Percentiles rank a stretch among this genome's conserved stretches.
Evolutionary conservation across 2,113 vertebrate genomes (phyloP).

Genomic region (Grus americana): DNA sequence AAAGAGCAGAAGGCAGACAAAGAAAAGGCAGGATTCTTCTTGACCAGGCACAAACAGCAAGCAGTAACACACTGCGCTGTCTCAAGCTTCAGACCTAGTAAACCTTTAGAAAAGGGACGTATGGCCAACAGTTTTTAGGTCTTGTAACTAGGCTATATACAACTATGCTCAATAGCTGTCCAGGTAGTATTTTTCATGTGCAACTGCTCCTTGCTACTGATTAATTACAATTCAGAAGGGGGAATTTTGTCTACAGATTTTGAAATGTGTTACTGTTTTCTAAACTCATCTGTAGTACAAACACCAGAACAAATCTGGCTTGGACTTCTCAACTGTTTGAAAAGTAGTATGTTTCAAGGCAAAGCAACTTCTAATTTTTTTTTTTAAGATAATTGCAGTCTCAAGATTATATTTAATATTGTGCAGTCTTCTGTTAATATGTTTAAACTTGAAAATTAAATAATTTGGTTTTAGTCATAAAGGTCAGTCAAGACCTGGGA

Average conservation of each 20-base stretch:
- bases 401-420: neutral
- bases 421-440: neutral
- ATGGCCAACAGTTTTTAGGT: neutral
- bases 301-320: neutral
- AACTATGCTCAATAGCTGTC: neutral
- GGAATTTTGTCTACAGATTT: neutral
- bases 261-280: neutral
- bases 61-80: neutral
- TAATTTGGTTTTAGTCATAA: neutral
- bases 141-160: accelerated
- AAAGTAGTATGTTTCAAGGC: neutral
- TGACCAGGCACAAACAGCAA: neutral
- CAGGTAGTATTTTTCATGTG: neutral
- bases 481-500: neutral
- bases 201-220: neutral
- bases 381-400: neutral
- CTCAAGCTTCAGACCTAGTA: neutral
- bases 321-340: neutral
- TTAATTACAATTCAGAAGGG: neutral
- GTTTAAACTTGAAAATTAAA: neutral
- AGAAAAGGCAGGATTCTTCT: neutral
- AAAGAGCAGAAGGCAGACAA: neutral
- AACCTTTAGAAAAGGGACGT: neutral
- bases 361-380: neutral
- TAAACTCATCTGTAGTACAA: neutral